These are phyloP conservation scores for Tragopan temminckii DNA, from an alignment of 2,797 vertebrate genomes.

Conservation along the genomic window DNA sequence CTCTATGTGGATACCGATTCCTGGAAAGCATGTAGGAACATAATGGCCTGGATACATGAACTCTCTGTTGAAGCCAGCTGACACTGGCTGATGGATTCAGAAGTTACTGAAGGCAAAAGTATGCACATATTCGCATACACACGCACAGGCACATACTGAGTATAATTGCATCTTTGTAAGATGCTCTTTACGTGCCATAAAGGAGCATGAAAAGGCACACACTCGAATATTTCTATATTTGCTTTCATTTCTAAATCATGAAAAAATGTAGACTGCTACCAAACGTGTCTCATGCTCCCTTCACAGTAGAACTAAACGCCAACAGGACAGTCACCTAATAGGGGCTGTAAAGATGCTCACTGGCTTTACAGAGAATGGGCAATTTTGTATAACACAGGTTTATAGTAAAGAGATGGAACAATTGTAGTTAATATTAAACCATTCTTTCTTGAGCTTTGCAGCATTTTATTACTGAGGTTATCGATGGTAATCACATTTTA, in stretches of 20 bases:
- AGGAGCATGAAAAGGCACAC: neutral
- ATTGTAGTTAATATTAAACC: conserved; percentile 74
- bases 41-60: neutral
- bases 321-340: neutral
- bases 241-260: neutral
- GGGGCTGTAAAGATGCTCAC: conserved; percentile 9
- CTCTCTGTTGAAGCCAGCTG: neutral
- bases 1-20: neutral
- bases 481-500: conserved; percentile 56
- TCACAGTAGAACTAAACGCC: neutral
- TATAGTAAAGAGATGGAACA: conserved; percentile 63
- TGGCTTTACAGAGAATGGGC: neutral
- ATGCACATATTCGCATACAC: neutral
- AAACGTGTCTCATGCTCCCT: neutral
- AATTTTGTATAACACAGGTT: neutral
- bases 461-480: conserved; percentile 69
- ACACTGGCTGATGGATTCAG: neutral
- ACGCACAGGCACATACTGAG: accelerated
- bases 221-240: neutral
- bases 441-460: conserved; percentile 78
- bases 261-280: neutral
- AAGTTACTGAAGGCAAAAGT: neutral
- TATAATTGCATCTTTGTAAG: neutral
- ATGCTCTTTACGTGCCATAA: neutral
- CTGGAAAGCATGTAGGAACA: neutral